Conservation (phyloP, 1,140 invertebrate genomes). For the Ruditapes philippinarum region DNA sequence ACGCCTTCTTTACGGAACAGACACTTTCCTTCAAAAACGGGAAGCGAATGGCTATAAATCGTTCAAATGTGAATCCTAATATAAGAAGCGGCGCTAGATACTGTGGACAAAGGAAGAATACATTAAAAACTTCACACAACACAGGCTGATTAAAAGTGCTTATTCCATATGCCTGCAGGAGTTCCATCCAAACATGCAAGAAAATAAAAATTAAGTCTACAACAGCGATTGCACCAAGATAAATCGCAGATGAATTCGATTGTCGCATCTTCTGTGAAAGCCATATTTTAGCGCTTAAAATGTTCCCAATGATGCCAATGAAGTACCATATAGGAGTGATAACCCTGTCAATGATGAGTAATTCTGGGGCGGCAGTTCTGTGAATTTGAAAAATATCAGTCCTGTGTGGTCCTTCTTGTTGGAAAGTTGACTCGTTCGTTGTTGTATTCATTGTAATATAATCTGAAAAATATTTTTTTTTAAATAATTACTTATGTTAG, state of each 20-base stretch:
- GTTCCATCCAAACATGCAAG: slow-evolving; percentile 78
- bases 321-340: slow-evolving; percentile 81
- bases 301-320: slow-evolving; percentile 83
- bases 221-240: slow-evolving; percentile 82
- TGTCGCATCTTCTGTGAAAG: slow-evolving; percentile 76
- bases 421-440: neutral
- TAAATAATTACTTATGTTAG: no score
- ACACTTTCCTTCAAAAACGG: slow-evolving; percentile 91
- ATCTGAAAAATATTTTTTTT: no score
- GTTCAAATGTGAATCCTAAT: slow-evolving; percentile 93
- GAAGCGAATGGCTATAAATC: slow-evolving; percentile 93
- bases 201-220: slow-evolving; percentile 81
- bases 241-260: slow-evolving; percentile 83
- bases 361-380: slow-evolving; percentile 68
- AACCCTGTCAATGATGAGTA: slow-evolving; percentile 72
- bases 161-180: slow-evolving; percentile 74
- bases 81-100: slow-evolving; percentile 73
- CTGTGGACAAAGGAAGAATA: slow-evolving; percentile 72
- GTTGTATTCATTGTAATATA: neutral
- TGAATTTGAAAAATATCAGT: slow-evolving; percentile 17
- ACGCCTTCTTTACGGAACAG: slow-evolving; percentile 92
- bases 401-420: neutral
- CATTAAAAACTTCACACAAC: slow-evolving; percentile 72
- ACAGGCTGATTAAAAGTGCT: slow-evolving; percentile 61
- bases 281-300: slow-evolving; percentile 82